A percentile compares a stretch with the other conserved stretches of the same genome.
These are phyloP conservation scores for Vulpes lagopus DNA, from an alignment of 2,113 vertebrate species.

Conservation along the genomic window DNA sequence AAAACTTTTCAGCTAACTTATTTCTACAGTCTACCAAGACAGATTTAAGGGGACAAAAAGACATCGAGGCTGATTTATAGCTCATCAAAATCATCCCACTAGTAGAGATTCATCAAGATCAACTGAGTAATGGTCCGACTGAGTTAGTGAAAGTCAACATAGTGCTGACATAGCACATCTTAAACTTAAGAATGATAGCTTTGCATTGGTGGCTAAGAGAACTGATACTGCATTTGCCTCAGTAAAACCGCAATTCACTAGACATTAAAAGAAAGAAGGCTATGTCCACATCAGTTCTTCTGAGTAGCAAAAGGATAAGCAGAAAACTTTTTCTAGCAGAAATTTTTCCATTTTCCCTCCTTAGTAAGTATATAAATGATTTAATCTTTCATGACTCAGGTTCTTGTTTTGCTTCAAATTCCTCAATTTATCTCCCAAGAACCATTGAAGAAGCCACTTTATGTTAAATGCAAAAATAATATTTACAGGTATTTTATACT, in stretches of 20 bases:
- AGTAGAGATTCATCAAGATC: conserved; percentile 75
- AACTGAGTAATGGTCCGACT: conserved; percentile 53
- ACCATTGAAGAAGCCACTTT: neutral
- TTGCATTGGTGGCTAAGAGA: conserved; percentile 5
- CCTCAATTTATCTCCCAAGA: neutral
- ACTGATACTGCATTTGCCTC: neutral
- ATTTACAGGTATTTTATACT: neutral
- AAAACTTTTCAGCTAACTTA: neutral
- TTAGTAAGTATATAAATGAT: neutral
- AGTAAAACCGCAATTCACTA: neutral
- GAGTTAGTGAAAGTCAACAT: conserved; percentile 25
- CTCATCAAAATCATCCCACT: conserved; percentile 79
- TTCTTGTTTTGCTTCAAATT: neutral
- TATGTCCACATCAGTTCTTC: neutral
- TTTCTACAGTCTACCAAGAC: neutral
- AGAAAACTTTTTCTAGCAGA: neutral
- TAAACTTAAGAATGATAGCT: conserved; percentile 22
- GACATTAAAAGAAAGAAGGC: neutral
- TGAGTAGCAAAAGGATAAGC: neutral
- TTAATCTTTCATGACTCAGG: neutral
- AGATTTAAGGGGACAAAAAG: neutral
- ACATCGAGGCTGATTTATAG: conserved; percentile 65
- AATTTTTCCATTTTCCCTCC: neutral
- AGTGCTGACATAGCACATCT: conserved; percentile 73
- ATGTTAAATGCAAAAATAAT: neutral